Evolutionary conservation across 2,888 invertebrate species (phyloP), one percentile per base, ranked within the genome.

Genomic region (Lasioglossum vierecki): DNA sequence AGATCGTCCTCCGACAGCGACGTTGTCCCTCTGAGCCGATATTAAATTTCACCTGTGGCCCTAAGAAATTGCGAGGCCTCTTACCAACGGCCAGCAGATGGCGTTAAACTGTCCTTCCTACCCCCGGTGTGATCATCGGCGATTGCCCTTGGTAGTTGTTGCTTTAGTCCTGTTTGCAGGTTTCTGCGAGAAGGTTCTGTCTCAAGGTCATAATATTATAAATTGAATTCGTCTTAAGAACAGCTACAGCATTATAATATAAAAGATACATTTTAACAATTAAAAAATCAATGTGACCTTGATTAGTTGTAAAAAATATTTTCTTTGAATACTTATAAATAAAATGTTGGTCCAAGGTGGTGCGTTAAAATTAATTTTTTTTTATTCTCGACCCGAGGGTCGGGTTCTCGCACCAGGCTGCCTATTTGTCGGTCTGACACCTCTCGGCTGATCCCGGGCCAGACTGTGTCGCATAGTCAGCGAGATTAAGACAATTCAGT

Each of bases 41-140:
- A 85, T 88, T 90, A 90, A 87, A 81, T 89, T 80, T 83, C 87
- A 86, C 80, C 87, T 83, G 86, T 60, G 66, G 53, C 78, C 39
- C 79, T 26, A 49, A 39, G n/a, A 68, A 39, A 77, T 49, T 39
- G 39, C 68, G 53, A 22, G 76, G 22, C 22, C 30, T 68, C 46
- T 49, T n/a, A 3, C 15, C 8, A 63, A 30, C 15, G 30, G 35
- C 35, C 22, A 30, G 30, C 66, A 66, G 66, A 66, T 66, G 63
- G 63, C 63, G 30, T 6, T n/a, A 15, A 26, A 26, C 26, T 63
- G 26, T 15, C 60, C 30, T 15, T 26, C 15, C 26, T 15, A 15
- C 5, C 15, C 60, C 26, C 11, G 13, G 26, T 9, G 22, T 9
- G 9, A 8, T 53, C 9, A 53, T 53, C n/a, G 53, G 22, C 53